phyloP scores from a whole-genome alignment of 2,797 vertebrate species.

The Anguilla obscura region DNA sequence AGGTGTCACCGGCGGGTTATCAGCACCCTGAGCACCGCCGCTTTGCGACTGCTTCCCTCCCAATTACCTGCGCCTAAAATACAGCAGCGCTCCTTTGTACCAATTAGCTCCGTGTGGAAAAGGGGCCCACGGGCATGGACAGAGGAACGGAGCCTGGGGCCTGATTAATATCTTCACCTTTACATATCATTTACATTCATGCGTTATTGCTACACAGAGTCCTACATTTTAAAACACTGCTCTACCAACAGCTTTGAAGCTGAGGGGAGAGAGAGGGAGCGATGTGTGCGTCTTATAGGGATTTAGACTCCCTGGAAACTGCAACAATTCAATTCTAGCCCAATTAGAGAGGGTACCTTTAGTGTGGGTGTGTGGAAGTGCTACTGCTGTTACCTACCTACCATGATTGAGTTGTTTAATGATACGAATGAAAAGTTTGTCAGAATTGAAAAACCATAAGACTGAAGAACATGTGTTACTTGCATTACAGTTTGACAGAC shows the following conservation, averaged over 20 bases:
- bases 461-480: not conserved
- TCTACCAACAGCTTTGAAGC: slow-evolving; percentile 34
- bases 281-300: not conserved
- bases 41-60: slow-evolving; percentile 45
- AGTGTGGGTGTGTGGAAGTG: not conserved
- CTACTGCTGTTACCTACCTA: not conserved
- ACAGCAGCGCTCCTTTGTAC: slow-evolving; percentile 67
- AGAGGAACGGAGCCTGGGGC: slow-evolving; percentile 48
- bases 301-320: not conserved
- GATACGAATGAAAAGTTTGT: not conserved
- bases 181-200: slow-evolving; percentile 55
- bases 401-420: not conserved
- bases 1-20: slow-evolving; percentile 30
- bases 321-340: not conserved
- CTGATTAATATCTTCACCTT: slow-evolving; percentile 61
- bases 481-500: not conserved
- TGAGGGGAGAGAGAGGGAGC: not conserved
- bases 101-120: slow-evolving; percentile 66
- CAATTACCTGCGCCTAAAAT: slow-evolving; percentile 61
- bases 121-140: slow-evolving; percentile 54
- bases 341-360: too few species aligned
- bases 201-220: slow-evolving; percentile 31
- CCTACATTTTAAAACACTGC: slow-evolving; percentile 30
- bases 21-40: slow-evolving; percentile 35
- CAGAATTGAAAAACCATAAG: not conserved